Conservation (phyloP, 1,140 invertebrate species). For the Trichonephila clavipes region DNA sequence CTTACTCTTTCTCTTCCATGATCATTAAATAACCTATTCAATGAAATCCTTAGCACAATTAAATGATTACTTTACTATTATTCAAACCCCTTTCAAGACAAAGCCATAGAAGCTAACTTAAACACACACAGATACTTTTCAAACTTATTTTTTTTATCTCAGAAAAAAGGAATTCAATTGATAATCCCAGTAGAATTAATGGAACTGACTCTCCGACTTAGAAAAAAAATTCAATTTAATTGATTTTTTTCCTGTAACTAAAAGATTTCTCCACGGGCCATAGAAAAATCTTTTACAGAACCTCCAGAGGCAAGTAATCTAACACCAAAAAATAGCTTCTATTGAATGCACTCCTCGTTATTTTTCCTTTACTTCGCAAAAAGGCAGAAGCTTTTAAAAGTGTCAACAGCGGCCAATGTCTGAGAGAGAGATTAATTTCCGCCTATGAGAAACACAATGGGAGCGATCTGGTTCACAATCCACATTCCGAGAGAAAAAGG, state of each 20-base stretch:
- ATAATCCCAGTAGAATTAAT: conserved; percentile 2
- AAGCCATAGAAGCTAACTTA: too few species aligned
- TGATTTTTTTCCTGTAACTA: conserved; percentile 21
- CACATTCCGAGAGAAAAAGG: background rate
- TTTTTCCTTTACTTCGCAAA: background rate
- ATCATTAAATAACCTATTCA: too few species aligned
- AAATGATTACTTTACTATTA: too few species aligned
- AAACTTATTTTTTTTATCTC: background rate
- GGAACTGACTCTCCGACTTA: background rate
- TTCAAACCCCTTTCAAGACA: too few species aligned
- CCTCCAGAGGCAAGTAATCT: background rate
- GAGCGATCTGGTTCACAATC: conserved; percentile 22
- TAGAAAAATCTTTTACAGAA: background rate
- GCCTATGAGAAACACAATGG: conserved; percentile 28
- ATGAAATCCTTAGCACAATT: too few species aligned
- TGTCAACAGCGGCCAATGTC: conserved; percentile 45
- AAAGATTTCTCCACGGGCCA: conserved; percentile 1
- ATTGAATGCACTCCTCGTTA: conserved; percentile 13
- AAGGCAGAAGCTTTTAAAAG: conserved; percentile 46
- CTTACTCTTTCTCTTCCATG: too few species aligned
- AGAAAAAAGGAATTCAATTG: background rate
- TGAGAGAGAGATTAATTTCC: conserved; percentile 53
- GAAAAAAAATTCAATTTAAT: background rate
- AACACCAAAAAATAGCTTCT: conserved; percentile 5
- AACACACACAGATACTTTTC: too few species aligned